Evolutionary conservation across 2,113 vertebrate species (phyloP).

Genomic region (Equus quagga): DNA sequence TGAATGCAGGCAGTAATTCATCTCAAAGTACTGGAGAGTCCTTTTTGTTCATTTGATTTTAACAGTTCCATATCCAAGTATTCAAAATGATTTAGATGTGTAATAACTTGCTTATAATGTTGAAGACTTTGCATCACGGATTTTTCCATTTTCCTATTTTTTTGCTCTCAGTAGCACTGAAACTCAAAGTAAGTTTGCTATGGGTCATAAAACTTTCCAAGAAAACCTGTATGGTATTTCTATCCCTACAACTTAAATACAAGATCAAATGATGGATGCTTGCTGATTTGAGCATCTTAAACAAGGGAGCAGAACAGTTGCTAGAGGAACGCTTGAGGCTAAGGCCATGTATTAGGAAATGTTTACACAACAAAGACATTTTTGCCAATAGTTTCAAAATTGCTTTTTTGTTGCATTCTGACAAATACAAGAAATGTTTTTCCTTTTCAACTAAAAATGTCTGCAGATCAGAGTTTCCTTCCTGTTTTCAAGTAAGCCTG

Average conservation of each 20-base stretch:
- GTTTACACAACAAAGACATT: constrained; percentile 7
- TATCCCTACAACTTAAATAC: neutral
- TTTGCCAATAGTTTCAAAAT: neutral
- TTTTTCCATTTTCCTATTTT: constrained; percentile 63
- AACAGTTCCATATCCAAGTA: constrained; percentile 1
- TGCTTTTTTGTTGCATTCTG: constrained; percentile 18
- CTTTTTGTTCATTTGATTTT: neutral
- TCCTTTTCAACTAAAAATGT: neutral
- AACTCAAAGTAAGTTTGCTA: constrained; percentile 58
- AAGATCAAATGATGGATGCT: constrained; percentile 9
- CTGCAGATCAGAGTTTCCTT: constrained; percentile 32
- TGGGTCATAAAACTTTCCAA: constrained; percentile 66
- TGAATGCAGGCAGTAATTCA: neutral
- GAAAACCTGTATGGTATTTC: constrained; percentile 13
- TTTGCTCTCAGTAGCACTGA: constrained; percentile 20
- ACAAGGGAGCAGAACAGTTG: neutral
- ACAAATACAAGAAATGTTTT: constrained; percentile 11
- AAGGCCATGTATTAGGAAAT: neutral
- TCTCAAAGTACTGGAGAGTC: neutral
- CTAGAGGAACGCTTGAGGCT: neutral
- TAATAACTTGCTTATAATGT: constrained; percentile 25
- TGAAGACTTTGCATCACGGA: constrained; percentile 34
- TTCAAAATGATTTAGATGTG: constrained; percentile 46
- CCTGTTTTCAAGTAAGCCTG: constrained; percentile 63
- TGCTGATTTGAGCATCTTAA: neutral